A percentile compares a stretch with the other conserved stretches of the same genome.
These are phyloP conservation scores for Pipra filicauda DNA, from an alignment of 2,113 vertebrate species.

Conservation along the genomic window DNA sequence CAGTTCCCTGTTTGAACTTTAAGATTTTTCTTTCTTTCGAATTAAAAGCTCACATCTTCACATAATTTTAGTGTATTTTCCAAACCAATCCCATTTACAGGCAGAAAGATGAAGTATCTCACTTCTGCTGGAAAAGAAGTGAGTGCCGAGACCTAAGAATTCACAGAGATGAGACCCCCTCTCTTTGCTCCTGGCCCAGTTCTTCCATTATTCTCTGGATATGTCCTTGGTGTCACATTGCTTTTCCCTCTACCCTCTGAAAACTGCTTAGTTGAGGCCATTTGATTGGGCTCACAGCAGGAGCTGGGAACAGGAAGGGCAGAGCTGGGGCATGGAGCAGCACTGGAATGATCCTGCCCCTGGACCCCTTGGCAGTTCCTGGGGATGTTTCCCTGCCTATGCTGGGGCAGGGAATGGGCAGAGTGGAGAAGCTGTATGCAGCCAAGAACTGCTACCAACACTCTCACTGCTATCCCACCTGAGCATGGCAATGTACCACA, in stretches of 20 bases:
- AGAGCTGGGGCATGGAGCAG: background rate
- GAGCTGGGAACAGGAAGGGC: background rate
- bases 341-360: background rate
- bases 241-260: background rate
- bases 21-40: background rate
- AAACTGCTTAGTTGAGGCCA: background rate
- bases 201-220: background rate
- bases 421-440: background rate
- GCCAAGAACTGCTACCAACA: background rate
- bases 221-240: background rate
- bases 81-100: background rate
- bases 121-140: background rate
- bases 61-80: background rate
- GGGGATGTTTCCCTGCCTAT: background rate
- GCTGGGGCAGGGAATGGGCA: background rate
- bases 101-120: background rate
- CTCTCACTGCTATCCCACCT: background rate
- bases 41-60: background rate
- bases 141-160: background rate
- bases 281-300: background rate
- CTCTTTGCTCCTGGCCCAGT: background rate
- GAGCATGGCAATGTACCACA: background rate
- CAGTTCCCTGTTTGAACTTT: background rate
- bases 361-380: background rate
- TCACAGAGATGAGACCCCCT: background rate